Percentiles rank a stretch among this genome's conserved stretches.
Evolutionary conservation across 2,888 invertebrate species (phyloP).

Genomic region (Dryococelus australis): DNA sequence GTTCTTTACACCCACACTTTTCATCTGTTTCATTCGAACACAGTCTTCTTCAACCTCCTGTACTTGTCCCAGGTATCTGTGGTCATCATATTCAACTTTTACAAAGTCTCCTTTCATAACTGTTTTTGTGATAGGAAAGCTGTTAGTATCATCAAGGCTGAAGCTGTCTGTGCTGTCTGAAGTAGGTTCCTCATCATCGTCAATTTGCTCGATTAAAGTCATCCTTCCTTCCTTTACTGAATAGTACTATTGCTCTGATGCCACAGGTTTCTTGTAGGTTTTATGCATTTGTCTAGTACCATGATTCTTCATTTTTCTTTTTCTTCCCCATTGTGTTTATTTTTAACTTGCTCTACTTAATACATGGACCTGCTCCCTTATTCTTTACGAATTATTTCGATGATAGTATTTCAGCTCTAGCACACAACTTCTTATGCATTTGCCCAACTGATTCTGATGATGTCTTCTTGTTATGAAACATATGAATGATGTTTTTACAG

Average conservation of each 20-base stretch:
- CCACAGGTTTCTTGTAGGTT: no score
- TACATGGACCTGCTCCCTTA: no score
- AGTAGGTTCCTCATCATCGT: conserved; percentile 6
- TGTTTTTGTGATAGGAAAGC: not conserved
- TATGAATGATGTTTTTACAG: no score
- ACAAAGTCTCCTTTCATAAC: conserved; percentile 19
- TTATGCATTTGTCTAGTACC: no score
- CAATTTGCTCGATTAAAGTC: not conserved
- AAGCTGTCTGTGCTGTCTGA: conserved; percentile 16
- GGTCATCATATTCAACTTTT: conserved; percentile 4
- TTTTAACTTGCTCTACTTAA: no score
- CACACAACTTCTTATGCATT: no score
- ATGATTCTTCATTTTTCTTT: no score
- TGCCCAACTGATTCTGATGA: no score
- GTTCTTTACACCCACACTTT: not conserved
- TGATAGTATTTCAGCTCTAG: no score
- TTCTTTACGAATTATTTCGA: no score
- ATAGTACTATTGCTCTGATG: not conserved
- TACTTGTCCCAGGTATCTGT: not conserved
- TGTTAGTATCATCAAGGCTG: conserved; percentile 13
- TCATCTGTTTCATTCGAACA: not conserved
- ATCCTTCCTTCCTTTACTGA: not conserved
- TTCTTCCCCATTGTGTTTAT: no score
- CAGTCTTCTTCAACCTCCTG: not conserved
- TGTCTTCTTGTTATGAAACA: no score